Base-by-base conservation (phyloP, 2,888 invertebrate species). In the Isoperla grammatica region DNA sequence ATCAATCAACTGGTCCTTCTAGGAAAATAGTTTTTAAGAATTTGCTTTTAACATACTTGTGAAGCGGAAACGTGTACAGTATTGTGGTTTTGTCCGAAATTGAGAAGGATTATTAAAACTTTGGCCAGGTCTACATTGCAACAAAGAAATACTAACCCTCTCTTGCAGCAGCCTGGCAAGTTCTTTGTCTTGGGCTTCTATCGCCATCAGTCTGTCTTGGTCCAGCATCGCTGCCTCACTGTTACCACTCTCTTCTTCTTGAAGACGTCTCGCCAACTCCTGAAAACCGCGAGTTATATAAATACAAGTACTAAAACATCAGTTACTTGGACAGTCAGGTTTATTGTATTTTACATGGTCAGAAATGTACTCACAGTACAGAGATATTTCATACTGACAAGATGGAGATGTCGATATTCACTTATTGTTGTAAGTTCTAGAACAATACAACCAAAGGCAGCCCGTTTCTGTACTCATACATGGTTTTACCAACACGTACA, bases 101-200 rank as follows among this genome's bases (percentile, higher is more conserved):
- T n/a, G n/a, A n/a, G n/a, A n/a, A n/a, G n/a, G n/a, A n/a, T n/a
- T n/a, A n/a, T n/a, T n/a, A n/a, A n/a, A n/a, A n/a, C n/a, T n/a
- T n/a, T n/a, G n/a, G n/a, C n/a, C n/a, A n/a, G n/a, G n/a, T n/a
- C n/a, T n/a, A n/a, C n/a, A n/a, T n/a, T n/a, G n/a, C n/a, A n/a
- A n/a, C n/a, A n/a, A n/a, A n/a, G n/a, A n/a, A n/a, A n/a, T 42
- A 64, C 64, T 64, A 61, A 73, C 74, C 67, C 83, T 76, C 70
- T 88, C 88, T 71, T 89, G 88, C 48, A 90, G 73, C 76, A 88
- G 80, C 71, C 84, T 82, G 1, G 89, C 89, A 54, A 89, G 72
- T 72, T 89, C 89, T 63, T 87, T 84, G 69, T 90, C 89, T 72
- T 89, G 88, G 1, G 87, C 87, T 74, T 90, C 88, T 67, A 88